Conservation (phyloP, 1,140 invertebrate species). For the Wiebesia pumilae region DNA sequence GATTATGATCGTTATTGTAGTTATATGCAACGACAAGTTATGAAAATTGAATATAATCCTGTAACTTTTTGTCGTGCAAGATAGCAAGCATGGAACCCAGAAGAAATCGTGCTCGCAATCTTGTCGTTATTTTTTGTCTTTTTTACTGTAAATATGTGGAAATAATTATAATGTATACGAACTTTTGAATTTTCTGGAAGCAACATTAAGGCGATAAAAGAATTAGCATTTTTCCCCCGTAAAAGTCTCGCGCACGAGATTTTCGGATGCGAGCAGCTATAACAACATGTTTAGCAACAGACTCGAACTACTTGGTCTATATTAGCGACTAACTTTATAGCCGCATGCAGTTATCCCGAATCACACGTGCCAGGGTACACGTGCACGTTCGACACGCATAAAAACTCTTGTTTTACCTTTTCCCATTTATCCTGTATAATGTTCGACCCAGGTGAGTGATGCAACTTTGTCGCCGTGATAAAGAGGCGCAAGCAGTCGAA, state of each 20-base stretch:
- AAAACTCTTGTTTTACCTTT: not conserved
- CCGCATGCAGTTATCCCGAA: not conserved
- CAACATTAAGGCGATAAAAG: not conserved
- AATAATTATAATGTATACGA: not conserved
- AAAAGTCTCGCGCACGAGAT: not conserved
- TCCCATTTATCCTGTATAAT: not conserved
- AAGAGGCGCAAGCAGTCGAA: not conserved
- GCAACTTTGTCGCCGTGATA: not conserved
- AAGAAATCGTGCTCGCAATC: not conserved
- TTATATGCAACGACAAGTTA: not conserved
- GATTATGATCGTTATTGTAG: not conserved
- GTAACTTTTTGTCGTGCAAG: not conserved
- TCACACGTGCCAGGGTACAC: not conserved
- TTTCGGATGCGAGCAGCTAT: not conserved
- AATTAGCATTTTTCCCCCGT: not conserved
- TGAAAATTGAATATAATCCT: not conserved
- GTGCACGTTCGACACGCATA: too few species aligned
- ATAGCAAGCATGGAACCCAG: not conserved
- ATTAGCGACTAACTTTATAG: constrained; percentile 33
- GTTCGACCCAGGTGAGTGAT: not conserved
- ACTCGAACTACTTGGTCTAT: not conserved
- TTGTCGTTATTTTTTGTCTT: not conserved
- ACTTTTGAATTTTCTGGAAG: not conserved
- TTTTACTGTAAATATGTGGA: not conserved
- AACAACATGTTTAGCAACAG: not conserved